phyloP scores from a whole-genome alignment of 2,888 invertebrate species.

The Drosophila rubida region DNA sequence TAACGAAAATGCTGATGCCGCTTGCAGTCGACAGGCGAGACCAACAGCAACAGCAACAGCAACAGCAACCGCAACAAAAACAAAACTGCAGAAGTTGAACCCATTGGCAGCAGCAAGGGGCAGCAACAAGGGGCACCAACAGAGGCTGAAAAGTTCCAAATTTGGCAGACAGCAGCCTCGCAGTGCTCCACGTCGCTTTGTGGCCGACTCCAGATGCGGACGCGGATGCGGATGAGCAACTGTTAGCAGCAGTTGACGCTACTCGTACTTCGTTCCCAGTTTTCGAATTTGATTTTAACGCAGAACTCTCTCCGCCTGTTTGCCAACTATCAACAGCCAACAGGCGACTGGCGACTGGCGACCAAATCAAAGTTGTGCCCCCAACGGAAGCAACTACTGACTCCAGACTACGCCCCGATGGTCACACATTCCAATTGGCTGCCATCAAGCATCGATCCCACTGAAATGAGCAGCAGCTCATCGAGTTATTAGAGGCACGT shows the following conservation, averaged over 20 bases:
- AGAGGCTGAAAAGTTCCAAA: conserved; percentile 56
- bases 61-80: conserved; percentile 64
- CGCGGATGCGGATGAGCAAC: conserved; percentile 30
- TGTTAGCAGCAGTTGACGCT: conserved; percentile 52
- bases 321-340: conserved; percentile 6
- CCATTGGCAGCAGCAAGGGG: background rate
- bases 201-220: conserved; percentile 36
- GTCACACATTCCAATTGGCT: conserved; percentile 63
- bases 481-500: conserved; percentile 50
- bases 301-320: conserved; percentile 37
- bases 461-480: conserved; percentile 52
- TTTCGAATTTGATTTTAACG: conserved; percentile 70
- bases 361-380: conserved; percentile 27
- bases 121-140: conserved; percentile 18
- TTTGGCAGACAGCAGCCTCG: conserved; percentile 61
- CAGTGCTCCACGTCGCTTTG: conserved; percentile 29
- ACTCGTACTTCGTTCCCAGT: conserved; percentile 55
- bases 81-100: conserved; percentile 63
- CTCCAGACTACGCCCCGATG: conserved; percentile 20
- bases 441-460: conserved; percentile 23
- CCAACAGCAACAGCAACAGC: conserved; percentile 25
- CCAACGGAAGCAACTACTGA: conserved; percentile 23
- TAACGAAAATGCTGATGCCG: conserved; percentile 62
- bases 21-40: conserved; percentile 49
- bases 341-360: conserved; percentile 6